A percentile compares a stretch with the other conserved stretches of the same genome.
Conservation (phyloP, 30 jellyfish, hydroid and myxozoan species). For the Chrysaora quinquecirrha region DNA sequence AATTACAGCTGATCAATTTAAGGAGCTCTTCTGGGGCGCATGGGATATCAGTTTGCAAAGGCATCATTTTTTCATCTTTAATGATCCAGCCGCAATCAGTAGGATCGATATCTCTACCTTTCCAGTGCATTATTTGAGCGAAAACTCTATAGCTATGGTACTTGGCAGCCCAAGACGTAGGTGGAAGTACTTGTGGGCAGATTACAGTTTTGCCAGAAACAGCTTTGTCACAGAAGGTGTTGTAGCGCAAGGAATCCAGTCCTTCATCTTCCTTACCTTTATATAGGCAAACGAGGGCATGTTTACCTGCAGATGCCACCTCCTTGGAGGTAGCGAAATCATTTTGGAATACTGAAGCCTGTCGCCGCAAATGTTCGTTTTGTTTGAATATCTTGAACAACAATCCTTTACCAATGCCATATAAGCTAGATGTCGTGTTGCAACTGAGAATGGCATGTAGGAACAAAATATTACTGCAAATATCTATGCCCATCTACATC, state of each 20-base stretch:
- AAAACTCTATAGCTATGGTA: constrained; percentile 55
- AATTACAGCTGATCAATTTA: constrained; percentile 55
- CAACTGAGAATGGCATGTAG: constrained; percentile 74
- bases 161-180: constrained; percentile 73
- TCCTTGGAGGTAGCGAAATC: constrained; percentile 40
- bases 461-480: constrained; percentile 47
- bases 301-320: constrained; percentile 33
- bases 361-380: constrained; percentile 27
- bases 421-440: constrained; percentile 68
- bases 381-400: constrained; percentile 38
- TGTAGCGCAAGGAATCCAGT: constrained; percentile 56
- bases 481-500: constrained; percentile 10
- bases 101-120: constrained; percentile 62
- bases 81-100: constrained; percentile 64
- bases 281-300: constrained; percentile 47
- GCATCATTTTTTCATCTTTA: constrained; percentile 33
- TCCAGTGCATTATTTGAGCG: constrained; percentile 53
- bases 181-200: constrained; percentile 69
- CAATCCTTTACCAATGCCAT: constrained; percentile 64
- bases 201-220: constrained; percentile 30
- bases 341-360: constrained; percentile 37
- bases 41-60: constrained; percentile 60
- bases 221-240: constrained; percentile 59
- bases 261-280: constrained; percentile 42
- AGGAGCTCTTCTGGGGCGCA: constrained; percentile 77